Base-by-base conservation (phyloP, 1,140 invertebrate genomes). In the Solenopsis invicta region DNA sequence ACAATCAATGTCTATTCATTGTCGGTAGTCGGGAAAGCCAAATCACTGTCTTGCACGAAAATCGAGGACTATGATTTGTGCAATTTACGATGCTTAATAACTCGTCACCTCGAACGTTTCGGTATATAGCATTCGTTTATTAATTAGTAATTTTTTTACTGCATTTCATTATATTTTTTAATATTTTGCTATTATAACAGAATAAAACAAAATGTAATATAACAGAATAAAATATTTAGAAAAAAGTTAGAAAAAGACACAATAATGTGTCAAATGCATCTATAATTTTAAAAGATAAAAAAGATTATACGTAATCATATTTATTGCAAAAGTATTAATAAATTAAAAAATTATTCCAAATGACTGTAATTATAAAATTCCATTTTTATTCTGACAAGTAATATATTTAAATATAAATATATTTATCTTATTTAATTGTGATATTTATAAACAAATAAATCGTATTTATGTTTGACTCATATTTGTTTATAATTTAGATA, bases 1-100 rank as follows among this genome's bases (percentile, higher is more conserved):
- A 90, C 89, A 90, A 90, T 90, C 89, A 88, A 48, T 74, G 77
- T 62, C 87, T 86, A 90, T 90, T 90, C 89, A 88, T 86, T 85
- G 86, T 77, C 75, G 29, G 76, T 52, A 59, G 59, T 21, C 59
- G 54, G 59, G 50, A 52, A 84, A 84, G 21, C 24, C 52, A 34
- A 66, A 76, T 85, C 85, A 80, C 75, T 76, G 85, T 87, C 62
- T 85, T 81, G 37, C 37, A n/a, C 48, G 82, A 56, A 77, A 90
- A 90, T 88, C 80, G 52, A 85, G 13, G 29, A 84, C 24, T 75
- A 61, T 54, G 24, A 61, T 45, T 67, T 45, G 45, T 21, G 54
- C 69, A 84, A 84, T 61, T 75, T 50, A 74, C 54, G 12, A 29
- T 56, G n/a, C n/a, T 37, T 61, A 54, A 71, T 29, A 84, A 50